Conservation (phyloP, 1,140 invertebrate species). For the Eufriesea mexicana region DNA sequence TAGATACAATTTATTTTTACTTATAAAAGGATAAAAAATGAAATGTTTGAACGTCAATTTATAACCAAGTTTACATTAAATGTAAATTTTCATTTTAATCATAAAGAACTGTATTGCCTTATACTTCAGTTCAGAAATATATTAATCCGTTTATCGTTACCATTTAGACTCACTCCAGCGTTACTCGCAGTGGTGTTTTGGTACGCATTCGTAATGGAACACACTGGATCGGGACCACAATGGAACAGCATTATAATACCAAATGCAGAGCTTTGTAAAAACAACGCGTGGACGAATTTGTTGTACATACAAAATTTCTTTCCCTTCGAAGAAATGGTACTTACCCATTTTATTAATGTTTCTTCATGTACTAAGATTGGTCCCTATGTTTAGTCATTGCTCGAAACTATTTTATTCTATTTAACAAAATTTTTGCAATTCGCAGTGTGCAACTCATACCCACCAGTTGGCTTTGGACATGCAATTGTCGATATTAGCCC, state of each 20-base stretch:
- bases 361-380: too few relatives aligned
- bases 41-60: too few relatives aligned
- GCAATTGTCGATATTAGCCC: slow-evolving; percentile 89
- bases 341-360: background rate
- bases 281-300: slow-evolving; percentile 87
- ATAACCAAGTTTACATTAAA: too few relatives aligned
- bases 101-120: too few relatives aligned
- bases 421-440: slow-evolving; percentile 43
- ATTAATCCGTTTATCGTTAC: slow-evolving; percentile 8
- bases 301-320: slow-evolving; percentile 88
- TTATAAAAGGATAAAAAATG: too few relatives aligned
- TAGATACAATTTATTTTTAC: too few relatives aligned
- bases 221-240: slow-evolving; percentile 86
- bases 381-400: too few relatives aligned
- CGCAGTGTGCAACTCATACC: slow-evolving; percentile 87
- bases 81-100: too few relatives aligned
- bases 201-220: slow-evolving; percentile 87
- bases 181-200: slow-evolving; percentile 86
- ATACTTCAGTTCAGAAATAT: background rate
- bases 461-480: slow-evolving; percentile 91
- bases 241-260: slow-evolving; percentile 85
- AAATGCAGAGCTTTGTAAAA: slow-evolving; percentile 86
- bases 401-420: background rate
- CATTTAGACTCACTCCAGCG: slow-evolving; percentile 85
- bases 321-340: slow-evolving; percentile 88